Percentiles rank a stretch among this genome's conserved stretches.
phyloP scores from a whole-genome alignment of 1,140 invertebrate species.

The Caenorhabditis latens region DNA sequence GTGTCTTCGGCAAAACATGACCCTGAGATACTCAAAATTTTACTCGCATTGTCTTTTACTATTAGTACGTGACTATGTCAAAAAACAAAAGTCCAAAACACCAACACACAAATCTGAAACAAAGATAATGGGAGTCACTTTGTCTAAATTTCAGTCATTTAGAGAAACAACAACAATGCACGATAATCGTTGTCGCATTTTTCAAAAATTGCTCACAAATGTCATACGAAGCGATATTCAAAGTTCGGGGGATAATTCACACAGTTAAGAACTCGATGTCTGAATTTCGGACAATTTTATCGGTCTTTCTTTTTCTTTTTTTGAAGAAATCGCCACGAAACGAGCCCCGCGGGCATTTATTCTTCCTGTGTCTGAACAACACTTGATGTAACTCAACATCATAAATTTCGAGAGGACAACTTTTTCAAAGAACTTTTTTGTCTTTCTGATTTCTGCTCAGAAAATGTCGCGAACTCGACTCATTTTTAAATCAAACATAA shows the following conservation, averaged over 20 bases:
- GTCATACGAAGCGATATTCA: not conserved
- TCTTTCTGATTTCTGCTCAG: not conserved
- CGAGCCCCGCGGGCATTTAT: constrained; percentile 43
- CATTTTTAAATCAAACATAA: not conserved
- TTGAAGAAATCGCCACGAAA: constrained; percentile 40
- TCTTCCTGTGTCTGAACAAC: constrained; percentile 10
- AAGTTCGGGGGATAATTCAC: constrained; percentile 32
- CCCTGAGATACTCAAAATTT: no score
- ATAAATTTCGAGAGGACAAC: constrained; percentile 44
- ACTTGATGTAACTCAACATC: constrained; percentile 43
- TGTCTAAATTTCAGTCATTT: not conserved
- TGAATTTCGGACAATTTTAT: constrained; percentile 17
- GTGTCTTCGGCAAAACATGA: no score
- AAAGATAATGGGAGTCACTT: not conserved
- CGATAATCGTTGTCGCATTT: not conserved
- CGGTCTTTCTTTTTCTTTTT: constrained; percentile 26
- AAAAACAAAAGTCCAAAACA: constrained; percentile 12
- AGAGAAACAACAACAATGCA: not conserved
- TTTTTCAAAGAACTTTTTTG: constrained; percentile 21
- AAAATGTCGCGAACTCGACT: constrained; percentile 19
- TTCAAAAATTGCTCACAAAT: not conserved
- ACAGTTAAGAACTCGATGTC: constrained; percentile 25
- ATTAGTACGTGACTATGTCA: no score
- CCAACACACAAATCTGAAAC: constrained; percentile 6
- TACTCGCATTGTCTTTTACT: no score